These are phyloP conservation scores for Gambelia wislizenii DNA, from an alignment of 2,797 vertebrate genomes.

Conservation along the genomic window DNA sequence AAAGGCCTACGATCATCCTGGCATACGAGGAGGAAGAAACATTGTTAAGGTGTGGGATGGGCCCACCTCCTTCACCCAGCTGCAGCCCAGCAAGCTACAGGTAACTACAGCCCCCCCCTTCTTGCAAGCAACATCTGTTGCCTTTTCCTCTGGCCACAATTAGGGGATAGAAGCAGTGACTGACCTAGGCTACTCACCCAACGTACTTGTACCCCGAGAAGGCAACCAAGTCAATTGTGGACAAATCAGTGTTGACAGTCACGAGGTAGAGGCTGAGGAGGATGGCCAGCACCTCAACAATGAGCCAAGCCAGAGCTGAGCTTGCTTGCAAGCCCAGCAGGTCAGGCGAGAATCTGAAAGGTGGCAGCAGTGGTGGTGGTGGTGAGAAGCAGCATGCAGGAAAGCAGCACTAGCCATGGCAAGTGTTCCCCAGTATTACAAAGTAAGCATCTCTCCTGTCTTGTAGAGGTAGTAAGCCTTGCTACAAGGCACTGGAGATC, in stretches of 20 bases:
- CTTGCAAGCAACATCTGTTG: no score
- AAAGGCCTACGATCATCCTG: slow-evolving; percentile 90
- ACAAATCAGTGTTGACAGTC: slow-evolving; percentile 90
- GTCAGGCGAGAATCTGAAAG: slow-evolving; percentile 90
- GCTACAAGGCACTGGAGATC: no score
- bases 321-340: slow-evolving; percentile 93
- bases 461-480: no score
- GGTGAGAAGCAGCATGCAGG: no score
- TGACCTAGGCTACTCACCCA: slow-evolving; percentile 80
- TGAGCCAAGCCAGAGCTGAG: slow-evolving; percentile 91
- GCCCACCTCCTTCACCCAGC: accelerated
- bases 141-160: no score
- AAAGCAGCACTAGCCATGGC: no score
- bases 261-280: slow-evolving; percentile 91
- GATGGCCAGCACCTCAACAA: slow-evolving; percentile 88
- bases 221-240: slow-evolving; percentile 91
- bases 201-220: slow-evolving; percentile 95
- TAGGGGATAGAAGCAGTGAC: not conserved
- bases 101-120: no score
- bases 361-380: not conserved
- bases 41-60: accelerated
- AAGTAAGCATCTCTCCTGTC: no score
- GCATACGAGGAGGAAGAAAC: not conserved
- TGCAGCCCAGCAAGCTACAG: no score
- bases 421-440: no score